Conservation (phyloP, 2,113 vertebrate species). For the Megaleporinus macrocephalus region DNA sequence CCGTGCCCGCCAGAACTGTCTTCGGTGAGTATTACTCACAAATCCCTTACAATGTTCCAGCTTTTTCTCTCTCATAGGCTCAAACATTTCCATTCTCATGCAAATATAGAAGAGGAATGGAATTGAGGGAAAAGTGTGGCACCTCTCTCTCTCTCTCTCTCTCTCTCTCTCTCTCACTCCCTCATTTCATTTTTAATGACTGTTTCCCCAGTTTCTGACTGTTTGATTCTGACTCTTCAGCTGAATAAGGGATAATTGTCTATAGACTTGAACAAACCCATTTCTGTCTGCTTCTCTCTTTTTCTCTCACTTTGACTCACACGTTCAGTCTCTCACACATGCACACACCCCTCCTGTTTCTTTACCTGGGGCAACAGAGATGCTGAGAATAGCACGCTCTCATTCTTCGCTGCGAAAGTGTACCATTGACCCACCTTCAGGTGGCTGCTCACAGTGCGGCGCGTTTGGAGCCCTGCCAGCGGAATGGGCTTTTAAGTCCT, state of each 20-base stretch:
- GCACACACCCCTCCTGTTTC: slow-evolving; percentile 45
- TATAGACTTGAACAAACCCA: slow-evolving; percentile 7
- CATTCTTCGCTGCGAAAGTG: slow-evolving; percentile 57
- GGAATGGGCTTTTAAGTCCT: slow-evolving; percentile 27
- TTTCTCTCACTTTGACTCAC: slow-evolving; percentile 15
- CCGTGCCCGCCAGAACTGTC: slow-evolving; percentile 95
- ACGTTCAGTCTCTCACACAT: not conserved
- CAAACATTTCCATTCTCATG: slow-evolving; percentile 46
- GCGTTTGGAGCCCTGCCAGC: slow-evolving; percentile 50
- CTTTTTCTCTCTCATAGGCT: slow-evolving; percentile 37
- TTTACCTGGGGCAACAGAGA: slow-evolving; percentile 57
- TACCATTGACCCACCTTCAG: slow-evolving; percentile 61
- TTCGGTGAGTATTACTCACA: slow-evolving; percentile 86
- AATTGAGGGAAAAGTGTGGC: not conserved
- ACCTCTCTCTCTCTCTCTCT: not conserved
- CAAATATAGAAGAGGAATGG: slow-evolving; percentile 32
- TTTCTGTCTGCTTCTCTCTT: slow-evolving; percentile 5
- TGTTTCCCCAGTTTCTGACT: slow-evolving; percentile 12
- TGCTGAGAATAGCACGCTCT: slow-evolving; percentile 63
- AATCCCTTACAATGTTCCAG: slow-evolving; percentile 46
- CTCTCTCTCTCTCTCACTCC: not conserved
- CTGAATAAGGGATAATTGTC: slow-evolving; percentile 42
- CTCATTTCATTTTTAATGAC: slow-evolving; percentile 19
- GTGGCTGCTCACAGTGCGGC: slow-evolving; percentile 44
- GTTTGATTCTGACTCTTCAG: slow-evolving; percentile 6